A percentile compares a stretch with the other conserved stretches of the same genome.
Evolutionary conservation across 2,113 vertebrate species (phyloP).

Genomic region (Syngnathus floridae): DNA sequence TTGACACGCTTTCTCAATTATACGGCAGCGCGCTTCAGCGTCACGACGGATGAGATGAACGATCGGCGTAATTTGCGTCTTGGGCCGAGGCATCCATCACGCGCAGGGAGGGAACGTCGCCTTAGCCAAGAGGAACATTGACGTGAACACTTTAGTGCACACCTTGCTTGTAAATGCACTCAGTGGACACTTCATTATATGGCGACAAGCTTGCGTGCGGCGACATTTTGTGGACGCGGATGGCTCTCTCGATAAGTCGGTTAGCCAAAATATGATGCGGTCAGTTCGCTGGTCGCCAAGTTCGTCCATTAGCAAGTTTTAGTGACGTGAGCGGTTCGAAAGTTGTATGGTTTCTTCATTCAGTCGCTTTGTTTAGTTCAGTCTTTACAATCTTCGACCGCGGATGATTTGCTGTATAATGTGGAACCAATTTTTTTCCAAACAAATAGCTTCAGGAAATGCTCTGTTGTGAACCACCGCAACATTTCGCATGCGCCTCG

Average conservation of each 20-base stretch:
- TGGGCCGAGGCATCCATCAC: slow-evolving; percentile 62
- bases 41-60: slow-evolving; percentile 67
- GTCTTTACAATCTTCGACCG: not conserved
- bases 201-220: not conserved
- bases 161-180: not conserved
- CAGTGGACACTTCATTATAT: not conserved
- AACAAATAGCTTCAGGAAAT: not conserved
- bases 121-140: slow-evolving; percentile 9
- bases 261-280: not conserved
- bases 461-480: not conserved
- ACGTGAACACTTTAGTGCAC: not conserved
- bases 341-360: not conserved
- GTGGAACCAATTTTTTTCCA: no score
- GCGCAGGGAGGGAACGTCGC: slow-evolving; percentile 12
- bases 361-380: not conserved
- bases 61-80: slow-evolving; percentile 63
- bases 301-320: not conserved
- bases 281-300: not conserved
- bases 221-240: not conserved
- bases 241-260: not conserved
- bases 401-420: no score
- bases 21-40: slow-evolving; percentile 28
- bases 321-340: no score
- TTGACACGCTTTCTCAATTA: slow-evolving; percentile 44
- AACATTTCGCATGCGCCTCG: not conserved